A percentile compares a stretch with the other conserved stretches of the same genome.
Conservation (phyloP, 2,113 vertebrate species). For the Fregetta grallaria region DNA sequence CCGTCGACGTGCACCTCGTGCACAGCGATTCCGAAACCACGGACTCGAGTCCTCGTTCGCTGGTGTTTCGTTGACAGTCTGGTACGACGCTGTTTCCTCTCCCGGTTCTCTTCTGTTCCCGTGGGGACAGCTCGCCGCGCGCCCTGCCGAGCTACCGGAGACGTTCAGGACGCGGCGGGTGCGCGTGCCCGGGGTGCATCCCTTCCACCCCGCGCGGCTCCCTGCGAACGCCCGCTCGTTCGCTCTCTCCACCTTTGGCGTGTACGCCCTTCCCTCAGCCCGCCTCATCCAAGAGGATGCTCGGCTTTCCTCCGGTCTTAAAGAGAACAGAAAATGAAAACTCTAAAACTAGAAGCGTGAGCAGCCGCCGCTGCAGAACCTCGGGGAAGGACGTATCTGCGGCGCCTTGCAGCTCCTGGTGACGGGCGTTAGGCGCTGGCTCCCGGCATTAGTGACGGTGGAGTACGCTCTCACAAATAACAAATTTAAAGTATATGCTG, state of each 20-base stretch:
- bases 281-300: neutral
- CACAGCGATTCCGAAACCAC: neutral
- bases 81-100: neutral
- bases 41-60: accelerated
- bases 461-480: neutral
- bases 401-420: neutral
- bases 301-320: neutral
- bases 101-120: neutral
- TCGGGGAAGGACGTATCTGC: neutral
- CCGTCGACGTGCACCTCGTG: accelerated
- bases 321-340: neutral
- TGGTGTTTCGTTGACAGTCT: neutral
- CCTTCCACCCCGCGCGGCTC: neutral
- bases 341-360: neutral
- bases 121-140: accelerated
- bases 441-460: neutral
- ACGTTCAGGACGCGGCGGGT: accelerated
- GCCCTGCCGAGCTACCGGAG: neutral
- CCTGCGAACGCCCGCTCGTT: accelerated
- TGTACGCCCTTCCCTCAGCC: neutral
- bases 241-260: neutral
- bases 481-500: neutral
- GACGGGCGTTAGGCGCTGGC: neutral
- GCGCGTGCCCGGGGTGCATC: neutral
- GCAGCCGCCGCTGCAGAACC: neutral